Evolutionary conservation across 2,888 invertebrate genomes (phyloP), one percentile per base, ranked within the genome.

Genomic region (Nebria brevicollis): DNA sequence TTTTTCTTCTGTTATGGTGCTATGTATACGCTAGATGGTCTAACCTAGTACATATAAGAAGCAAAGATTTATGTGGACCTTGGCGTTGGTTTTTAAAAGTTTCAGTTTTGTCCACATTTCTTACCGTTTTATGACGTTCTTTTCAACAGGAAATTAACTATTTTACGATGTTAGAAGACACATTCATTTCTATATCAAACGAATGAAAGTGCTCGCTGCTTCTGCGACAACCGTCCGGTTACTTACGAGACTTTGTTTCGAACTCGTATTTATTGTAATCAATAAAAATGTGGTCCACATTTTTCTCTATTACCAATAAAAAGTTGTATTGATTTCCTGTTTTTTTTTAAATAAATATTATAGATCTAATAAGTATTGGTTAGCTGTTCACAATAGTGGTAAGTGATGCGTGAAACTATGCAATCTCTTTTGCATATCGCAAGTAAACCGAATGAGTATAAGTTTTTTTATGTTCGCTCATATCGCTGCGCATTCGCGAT

Each of bases 81-180:
- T 25, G 68, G 68, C 20, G 70, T 70, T 70, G 34, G 70, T 70
- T 79, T 79, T 79, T 79, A 79, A 79, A 79, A 79, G 66, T 79
- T 79, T 79, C 75, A 74, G 74, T 66, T 41, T 72, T 74, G 78
- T 74, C 78, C 78, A 70, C 70, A 26, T 15, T n/a, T 70, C 70
- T 70, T 70, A 11, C 34, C 70, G 70, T 73, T 75, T 70, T 75
- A 75, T 80, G 75, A 80, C 72, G 65, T 80, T 75, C 75, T 75
- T 78, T 78, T 75, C 65, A 72, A 26, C 80, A 80, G 80, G 80
- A 80, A 80, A 80, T 80, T 80, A 80, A 80, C 80, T 72, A 75
- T 80, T 80, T 80, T 80, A 80, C 80, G 80, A 80, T 72, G 75
- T 75, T 70, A 75, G 80, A 80, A 80, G 70, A 66, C n/a, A 68